These are phyloP conservation scores for Arrhopalites spinosus DNA, from an alignment of 2,888 invertebrate genomes.

Conservation along the genomic window DNA sequence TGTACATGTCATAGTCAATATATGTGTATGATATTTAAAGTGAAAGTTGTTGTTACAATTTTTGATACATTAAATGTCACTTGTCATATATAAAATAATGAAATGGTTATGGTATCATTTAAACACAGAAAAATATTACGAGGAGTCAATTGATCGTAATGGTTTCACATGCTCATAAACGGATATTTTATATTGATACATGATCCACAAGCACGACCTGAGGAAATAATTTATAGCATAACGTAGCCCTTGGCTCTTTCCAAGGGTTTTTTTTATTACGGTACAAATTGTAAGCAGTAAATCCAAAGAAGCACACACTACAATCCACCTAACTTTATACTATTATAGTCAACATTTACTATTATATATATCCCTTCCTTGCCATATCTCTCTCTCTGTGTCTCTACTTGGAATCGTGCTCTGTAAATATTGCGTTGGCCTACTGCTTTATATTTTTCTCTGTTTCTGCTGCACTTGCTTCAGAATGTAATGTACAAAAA, in stretches of 20 bases:
- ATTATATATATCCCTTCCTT: too few species aligned
- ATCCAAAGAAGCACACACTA: background rate
- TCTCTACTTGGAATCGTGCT: too few species aligned
- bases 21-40: too few species aligned
- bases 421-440: background rate
- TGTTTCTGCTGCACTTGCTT: background rate
- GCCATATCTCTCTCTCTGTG: too few species aligned
- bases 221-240: background rate
- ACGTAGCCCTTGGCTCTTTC: background rate
- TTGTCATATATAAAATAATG: background rate
- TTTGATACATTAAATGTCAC: background rate
- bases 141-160: background rate
- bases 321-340: background rate
- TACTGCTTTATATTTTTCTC: background rate
- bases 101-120: background rate
- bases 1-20: too few species aligned
- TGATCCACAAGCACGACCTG: slow-evolving; percentile 9
- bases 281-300: background rate
- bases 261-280: background rate
- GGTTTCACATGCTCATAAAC: background rate
- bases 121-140: background rate
- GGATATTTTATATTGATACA: slow-evolving; percentile 5
- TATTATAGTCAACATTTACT: background rate
- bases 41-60: background rate
- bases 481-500: background rate